phyloP scores from a whole-genome alignment of 37 sponge, comb jelly and placozoan genomes.

The Ianthella basta region DNA sequence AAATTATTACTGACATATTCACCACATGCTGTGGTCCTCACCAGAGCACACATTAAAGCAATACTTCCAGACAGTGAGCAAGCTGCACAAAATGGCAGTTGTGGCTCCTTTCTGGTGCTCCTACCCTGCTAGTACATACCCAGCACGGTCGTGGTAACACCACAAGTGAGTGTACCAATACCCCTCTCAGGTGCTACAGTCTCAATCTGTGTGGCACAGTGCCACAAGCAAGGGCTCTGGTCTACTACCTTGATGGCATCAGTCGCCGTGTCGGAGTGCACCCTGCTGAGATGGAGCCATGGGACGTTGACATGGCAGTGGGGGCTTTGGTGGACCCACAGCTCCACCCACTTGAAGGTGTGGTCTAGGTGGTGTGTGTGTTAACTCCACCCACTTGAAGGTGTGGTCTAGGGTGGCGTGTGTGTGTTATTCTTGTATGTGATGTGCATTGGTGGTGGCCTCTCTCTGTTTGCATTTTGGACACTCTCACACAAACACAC shows the following conservation, averaged over 20 bases:
- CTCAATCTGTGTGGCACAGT: background rate
- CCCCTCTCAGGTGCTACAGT: slow-evolving; percentile 14
- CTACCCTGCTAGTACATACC: no score
- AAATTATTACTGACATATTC: no score
- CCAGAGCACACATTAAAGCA: no score
- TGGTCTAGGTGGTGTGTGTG: slow-evolving; percentile 41
- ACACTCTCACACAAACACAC: background rate
- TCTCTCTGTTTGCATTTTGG: slow-evolving; percentile 62
- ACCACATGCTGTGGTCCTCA: no score
- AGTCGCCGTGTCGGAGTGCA: slow-evolving; percentile 56
- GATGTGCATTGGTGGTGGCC: slow-evolving; percentile 53
- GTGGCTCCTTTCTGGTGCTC: no score
- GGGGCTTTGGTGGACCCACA: slow-evolving; percentile 42
- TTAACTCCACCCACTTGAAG: slow-evolving; percentile 65
- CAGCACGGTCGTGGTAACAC: no score
- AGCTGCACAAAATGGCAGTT: no score
- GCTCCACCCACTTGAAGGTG: slow-evolving; percentile 75
- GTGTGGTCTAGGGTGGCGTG: slow-evolving; percentile 36
- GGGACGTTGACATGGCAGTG: slow-evolving; percentile 66
- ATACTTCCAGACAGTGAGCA: no score
- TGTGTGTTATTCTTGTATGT: slow-evolving; percentile 48
- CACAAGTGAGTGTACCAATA: no score
- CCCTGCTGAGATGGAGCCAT: slow-evolving; percentile 56
- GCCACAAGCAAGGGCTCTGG: slow-evolving; percentile 74
- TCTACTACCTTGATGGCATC: slow-evolving; percentile 64